Percentiles rank a stretch among this genome's conserved stretches.
These are phyloP conservation scores for Volucella zonaria DNA, from an alignment of 2,888 invertebrate species.

Conservation along the genomic window DNA sequence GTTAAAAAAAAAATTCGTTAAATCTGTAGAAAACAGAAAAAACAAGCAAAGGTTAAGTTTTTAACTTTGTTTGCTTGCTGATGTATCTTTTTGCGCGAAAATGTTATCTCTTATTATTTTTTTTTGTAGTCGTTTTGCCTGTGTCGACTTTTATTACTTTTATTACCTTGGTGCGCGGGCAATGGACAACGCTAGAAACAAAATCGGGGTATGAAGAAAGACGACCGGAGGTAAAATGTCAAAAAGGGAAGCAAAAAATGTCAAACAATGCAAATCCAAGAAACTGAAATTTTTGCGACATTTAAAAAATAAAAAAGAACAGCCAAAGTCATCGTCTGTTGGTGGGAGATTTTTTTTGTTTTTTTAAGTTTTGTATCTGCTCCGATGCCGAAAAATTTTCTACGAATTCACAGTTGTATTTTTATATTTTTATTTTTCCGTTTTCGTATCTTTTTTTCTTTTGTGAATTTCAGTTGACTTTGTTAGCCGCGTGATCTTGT, in stretches of 20 bases:
- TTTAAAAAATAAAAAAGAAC: constrained; percentile 39
- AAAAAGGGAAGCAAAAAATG: constrained; percentile 51
- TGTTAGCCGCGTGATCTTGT: constrained; percentile 63
- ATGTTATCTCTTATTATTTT: background rate
- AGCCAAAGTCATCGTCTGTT: constrained; percentile 22
- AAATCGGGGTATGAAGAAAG: constrained; percentile 1
- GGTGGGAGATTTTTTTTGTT: background rate
- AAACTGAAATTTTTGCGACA: constrained; percentile 62
- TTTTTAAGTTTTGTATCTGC: constrained; percentile 32
- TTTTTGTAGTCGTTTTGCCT: constrained; percentile 13
- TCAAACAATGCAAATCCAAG: constrained; percentile 60
- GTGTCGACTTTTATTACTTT: constrained; percentile 41
- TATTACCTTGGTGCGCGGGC: constrained; percentile 56
- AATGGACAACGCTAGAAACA: background rate
- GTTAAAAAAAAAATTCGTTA: background rate
- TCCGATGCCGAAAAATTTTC: constrained; percentile 63
- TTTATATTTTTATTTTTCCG: constrained; percentile 20
- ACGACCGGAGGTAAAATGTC: constrained; percentile 60
- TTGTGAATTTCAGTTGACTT: constrained; percentile 16
- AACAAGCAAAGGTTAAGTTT: constrained; percentile 50
- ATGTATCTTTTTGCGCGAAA: constrained; percentile 41
- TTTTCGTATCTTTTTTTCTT: constrained; percentile 22
- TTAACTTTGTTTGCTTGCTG: constrained; percentile 23
- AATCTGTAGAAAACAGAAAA: constrained; percentile 2
- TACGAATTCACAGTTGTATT: constrained; percentile 60